Evolutionary conservation across 2,113 vertebrate genomes (phyloP).

Genomic region (Origma solitaria): DNA sequence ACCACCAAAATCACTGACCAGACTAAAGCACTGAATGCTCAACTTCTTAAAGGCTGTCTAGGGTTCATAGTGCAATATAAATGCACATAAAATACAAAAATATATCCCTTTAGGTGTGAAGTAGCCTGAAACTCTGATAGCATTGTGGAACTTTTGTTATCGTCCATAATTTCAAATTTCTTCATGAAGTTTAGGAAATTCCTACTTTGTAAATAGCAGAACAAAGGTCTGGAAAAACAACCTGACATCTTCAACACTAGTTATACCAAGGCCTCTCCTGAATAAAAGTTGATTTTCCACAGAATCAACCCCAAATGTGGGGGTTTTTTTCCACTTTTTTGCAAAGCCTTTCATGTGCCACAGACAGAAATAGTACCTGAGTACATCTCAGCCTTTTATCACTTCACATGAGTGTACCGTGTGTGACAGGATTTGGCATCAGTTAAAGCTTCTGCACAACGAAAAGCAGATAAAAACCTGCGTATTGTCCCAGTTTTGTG

Average conservation of each 20-base stretch:
- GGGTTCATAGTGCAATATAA: background rate
- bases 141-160: background rate
- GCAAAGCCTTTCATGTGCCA: background rate
- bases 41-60: background rate
- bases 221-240: background rate
- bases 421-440: background rate
- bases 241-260: background rate
- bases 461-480: background rate
- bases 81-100: background rate
- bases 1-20: background rate
- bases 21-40: background rate
- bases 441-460: background rate
- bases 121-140: background rate
- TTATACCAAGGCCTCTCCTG: background rate
- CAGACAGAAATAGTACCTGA: background rate
- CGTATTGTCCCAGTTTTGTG: background rate
- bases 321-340: background rate
- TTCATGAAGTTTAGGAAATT: background rate
- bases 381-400: background rate
- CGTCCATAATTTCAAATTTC: background rate
- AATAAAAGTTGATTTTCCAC: background rate
- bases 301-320: background rate
- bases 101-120: background rate
- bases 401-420: background rate
- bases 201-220: background rate